A percentile compares a stretch with the other conserved stretches of the same genome.
Evolutionary conservation across 1,140 invertebrate genomes (phyloP).

Genomic region (Ceratosolen solmsi): DNA sequence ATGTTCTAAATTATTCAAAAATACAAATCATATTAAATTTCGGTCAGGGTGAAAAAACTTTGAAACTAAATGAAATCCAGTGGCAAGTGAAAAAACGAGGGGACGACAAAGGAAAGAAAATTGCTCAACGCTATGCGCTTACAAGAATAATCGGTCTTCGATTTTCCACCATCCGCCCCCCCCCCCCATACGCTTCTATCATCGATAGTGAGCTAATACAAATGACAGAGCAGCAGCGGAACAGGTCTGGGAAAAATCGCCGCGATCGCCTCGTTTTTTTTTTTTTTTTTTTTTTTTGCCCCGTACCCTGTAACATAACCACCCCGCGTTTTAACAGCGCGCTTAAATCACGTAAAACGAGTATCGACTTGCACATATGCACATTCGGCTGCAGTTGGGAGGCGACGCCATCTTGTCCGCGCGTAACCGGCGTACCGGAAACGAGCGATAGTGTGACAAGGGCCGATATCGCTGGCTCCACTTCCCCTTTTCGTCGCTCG

Average conservation of each 20-base stretch:
- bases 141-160: constrained; percentile 43
- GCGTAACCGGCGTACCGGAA: constrained; percentile 65
- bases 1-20: too few species aligned
- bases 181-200: constrained; percentile 42
- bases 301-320: too few species aligned
- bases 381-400: constrained; percentile 51
- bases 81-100: background rate
- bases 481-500: constrained; percentile 53
- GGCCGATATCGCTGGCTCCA: constrained; percentile 38
- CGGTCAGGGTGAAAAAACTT: background rate
- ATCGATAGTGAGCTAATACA: constrained; percentile 27
- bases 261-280: background rate
- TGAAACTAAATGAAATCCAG: background rate
- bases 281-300: too few species aligned
- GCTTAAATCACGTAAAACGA: constrained; percentile 56
- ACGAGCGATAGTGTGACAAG: constrained; percentile 65
- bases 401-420: constrained; percentile 65
- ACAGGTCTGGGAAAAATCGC: background rate
- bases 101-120: constrained; percentile 8
- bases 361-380: constrained; percentile 60
- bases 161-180: constrained; percentile 19
- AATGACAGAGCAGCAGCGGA: constrained; percentile 37
- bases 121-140: background rate
- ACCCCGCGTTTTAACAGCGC: constrained; percentile 12
- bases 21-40: too few species aligned